Percentiles rank a stretch among this genome's conserved stretches.
phyloP scores from a whole-genome alignment of 64 coral and sea anemone genomes.

The Montipora sp. region DNA sequence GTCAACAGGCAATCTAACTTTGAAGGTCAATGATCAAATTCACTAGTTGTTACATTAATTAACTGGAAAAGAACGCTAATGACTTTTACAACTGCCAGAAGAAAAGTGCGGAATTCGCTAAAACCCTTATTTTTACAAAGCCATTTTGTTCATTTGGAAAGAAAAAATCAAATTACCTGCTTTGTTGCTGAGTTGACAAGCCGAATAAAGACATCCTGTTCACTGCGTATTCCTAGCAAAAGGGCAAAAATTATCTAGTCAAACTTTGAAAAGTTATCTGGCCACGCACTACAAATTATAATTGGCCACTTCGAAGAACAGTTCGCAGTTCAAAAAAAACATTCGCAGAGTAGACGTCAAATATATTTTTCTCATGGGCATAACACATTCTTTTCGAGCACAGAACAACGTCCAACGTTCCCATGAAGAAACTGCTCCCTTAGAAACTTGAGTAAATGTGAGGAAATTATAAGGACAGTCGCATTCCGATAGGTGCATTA shows the following conservation, averaged over 20 bases:
- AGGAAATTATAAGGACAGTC: background rate
- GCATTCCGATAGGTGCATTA: slow-evolving; percentile 5
- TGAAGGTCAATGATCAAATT: background rate
- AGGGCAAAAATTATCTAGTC: background rate
- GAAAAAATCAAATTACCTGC: slow-evolving; percentile 47
- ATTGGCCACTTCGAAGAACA: background rate
- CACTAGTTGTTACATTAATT: background rate
- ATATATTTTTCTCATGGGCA: background rate
- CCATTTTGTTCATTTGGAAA: background rate
- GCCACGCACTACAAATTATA: background rate
- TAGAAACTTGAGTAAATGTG: slow-evolving; percentile 89
- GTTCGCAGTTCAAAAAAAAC: background rate
- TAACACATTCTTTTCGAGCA: background rate
- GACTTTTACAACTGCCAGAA: background rate
- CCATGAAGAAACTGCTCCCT: slow-evolving; percentile 85
- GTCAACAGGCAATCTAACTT: slow-evolving; percentile 23
- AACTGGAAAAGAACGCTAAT: slow-evolving; percentile 51
- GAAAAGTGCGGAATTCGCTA: background rate
- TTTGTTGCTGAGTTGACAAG: slow-evolving; percentile 84
- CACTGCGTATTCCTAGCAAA: slow-evolving; percentile 62
- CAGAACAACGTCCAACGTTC: slow-evolving; percentile 54
- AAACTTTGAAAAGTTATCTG: background rate
- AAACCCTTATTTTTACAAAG: background rate
- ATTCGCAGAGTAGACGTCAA: background rate
- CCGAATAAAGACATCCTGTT: slow-evolving; percentile 87